Percentiles rank a stretch among this genome's conserved stretches.
phyloP scores from a whole-genome alignment of 2,113 vertebrate species.

The Cynocephalus volans region DNA sequence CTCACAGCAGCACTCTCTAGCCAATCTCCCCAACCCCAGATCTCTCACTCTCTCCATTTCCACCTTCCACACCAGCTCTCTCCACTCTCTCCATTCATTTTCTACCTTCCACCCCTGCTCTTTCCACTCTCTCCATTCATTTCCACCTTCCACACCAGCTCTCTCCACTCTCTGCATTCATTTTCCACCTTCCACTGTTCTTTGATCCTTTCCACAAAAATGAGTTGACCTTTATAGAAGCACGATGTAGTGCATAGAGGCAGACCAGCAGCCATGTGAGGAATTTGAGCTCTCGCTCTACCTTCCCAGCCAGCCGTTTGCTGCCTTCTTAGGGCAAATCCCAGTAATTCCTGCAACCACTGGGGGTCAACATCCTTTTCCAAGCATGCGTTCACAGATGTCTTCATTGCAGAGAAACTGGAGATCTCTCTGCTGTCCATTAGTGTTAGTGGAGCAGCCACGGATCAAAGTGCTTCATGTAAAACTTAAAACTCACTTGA shows the following conservation, averaged over 20 bases:
- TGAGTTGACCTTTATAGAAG: background rate
- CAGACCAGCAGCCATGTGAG: background rate
- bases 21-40: background rate
- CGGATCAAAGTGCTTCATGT: background rate
- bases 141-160: background rate
- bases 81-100: background rate
- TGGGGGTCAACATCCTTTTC: background rate
- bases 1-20: background rate
- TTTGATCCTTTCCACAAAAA: background rate
- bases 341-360: background rate
- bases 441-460: background rate
- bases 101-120: background rate
- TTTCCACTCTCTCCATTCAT: background rate
- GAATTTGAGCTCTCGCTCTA: background rate
- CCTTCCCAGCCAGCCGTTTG: too few relatives aligned
- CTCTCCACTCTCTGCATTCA: background rate
- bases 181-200: background rate
- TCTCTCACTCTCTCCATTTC: background rate
- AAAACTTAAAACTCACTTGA: slow-evolving; percentile 53
- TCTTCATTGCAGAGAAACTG: background rate
- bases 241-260: background rate
- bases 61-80: background rate
- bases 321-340: background rate
- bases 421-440: background rate
- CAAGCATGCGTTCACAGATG: background rate